Base-by-base conservation (phyloP, 1,140 invertebrate species). In the Platorchestia sp. region DNA sequence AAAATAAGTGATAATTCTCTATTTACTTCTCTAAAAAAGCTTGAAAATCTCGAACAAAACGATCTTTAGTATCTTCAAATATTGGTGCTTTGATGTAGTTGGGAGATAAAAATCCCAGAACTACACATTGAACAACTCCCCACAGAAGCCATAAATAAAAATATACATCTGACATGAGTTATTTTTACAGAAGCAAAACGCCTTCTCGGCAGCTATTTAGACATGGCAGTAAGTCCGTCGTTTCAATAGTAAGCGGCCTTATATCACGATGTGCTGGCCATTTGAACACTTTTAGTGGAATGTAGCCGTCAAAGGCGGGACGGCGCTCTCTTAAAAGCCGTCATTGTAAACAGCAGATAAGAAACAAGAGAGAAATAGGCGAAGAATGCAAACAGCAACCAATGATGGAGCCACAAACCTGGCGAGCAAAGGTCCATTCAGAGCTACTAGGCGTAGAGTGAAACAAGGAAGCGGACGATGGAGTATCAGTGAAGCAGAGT, bases 231-330 rank as follows among this genome's bases (percentile, higher is more conserved):
- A 90, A 90, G 41, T 90, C 87, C 44, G 41, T 27, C 87, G 44
- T 42, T 22, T 16, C 27, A 90, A 90, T 44, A 90, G 87, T 90
- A 45, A 90, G 36, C 44, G 87, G 87, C 87, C 87, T 42, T 90
- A 90, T 14, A 90, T 90, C 87, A 45, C 87, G 87, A 90, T 43
- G 87, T 44, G 87, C 14, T 44, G 41, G 44, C 41, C 87, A 45
- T 43, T 90, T 90, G 41, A 90, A 45, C 41, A 90, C 87, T 42
- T 75, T 90, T 22, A 90, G 44, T 43, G 87, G 87, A 90, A 90
- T 44, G 44, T 90, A 43, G 7, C 7, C 87, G 87, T 90, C 87
- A 90, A 19, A 45, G 41, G 36, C 5, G 41, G 87, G 87, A 27
- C 22, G 27, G 44, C 41, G 41, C 44, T 90, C 44, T 90, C 41